Evolutionary conservation across 2,888 invertebrate species (phyloP), one percentile per base, ranked within the genome.

Genomic region (Platycheirus rosarum): DNA sequence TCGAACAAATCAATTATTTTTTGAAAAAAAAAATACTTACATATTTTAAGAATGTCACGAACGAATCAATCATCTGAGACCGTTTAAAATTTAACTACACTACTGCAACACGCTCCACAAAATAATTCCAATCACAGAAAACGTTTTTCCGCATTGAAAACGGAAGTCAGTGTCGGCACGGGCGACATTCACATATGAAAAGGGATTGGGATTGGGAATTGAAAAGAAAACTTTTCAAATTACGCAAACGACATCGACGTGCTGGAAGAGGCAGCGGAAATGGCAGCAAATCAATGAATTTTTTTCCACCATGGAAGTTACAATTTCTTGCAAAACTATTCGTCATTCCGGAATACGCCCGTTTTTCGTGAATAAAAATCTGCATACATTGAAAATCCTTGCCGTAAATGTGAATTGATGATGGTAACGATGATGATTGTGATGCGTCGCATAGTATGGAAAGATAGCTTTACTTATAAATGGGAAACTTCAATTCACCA

Each of bases 141-240:
- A 60, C 6, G 48, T 44, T 55, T 37, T 32, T 62, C 32, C 51
- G 69, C 29, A 80, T 80, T 65, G 65, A 53, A 75, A 70, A 46
- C 69, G 11, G 35, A 66, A 48, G 44, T 69, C 26, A 48, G 18
- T 42, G 37, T 57, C 55, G 57, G 57, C 11, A 40, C 35, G 32
- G 44, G 53, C 63, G 32, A 29, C 70, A 65, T 44, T 60, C 48
- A 66, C 71, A 71, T 80, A 44, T 76, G 70, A 76, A 76, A 51
- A 62, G 53, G 57, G 75, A 75, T 71, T 46, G 53, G 57, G 75
- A 75, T 71, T 46, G 49, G 48, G 63, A 80, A 75, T 70, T 51
- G 75, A 65, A 75, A 42, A 49, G 70, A 70, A 75, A 80, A 80
- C 65, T 80, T 80, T 80, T 76, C 70, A 76, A 80, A 80, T 80